phyloP scores from a whole-genome alignment of 2,797 vertebrate species.

The Sphaeramia orbicularis region DNA sequence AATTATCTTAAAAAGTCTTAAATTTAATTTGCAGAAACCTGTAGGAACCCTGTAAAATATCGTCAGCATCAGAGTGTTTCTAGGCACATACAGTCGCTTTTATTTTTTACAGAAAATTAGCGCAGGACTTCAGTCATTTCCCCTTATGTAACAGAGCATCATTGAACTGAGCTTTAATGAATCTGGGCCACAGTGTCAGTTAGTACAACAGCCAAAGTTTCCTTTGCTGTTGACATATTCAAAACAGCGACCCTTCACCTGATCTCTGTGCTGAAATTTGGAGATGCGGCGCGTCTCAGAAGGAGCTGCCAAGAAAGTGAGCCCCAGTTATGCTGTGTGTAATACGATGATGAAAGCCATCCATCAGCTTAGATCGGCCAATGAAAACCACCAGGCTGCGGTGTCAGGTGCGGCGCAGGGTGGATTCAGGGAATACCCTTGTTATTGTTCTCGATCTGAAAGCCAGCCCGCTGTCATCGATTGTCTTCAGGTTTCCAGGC shows the following conservation, averaged over 20 bases:
- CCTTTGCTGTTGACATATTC: conserved; percentile 4
- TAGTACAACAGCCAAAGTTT: background rate
- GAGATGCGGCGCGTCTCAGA: background rate
- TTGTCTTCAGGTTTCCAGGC: conserved; percentile 43
- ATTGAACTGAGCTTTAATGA: background rate
- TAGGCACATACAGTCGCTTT: too few species aligned
- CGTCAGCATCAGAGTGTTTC: too few species aligned
- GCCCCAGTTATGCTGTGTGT: conserved; percentile 30
- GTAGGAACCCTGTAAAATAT: too few species aligned
- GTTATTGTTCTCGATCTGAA: conserved; percentile 24
- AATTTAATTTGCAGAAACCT: too few species aligned
- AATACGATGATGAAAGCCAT: conserved; percentile 41
- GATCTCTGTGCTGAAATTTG: conserved; percentile 29
- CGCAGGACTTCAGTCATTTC: background rate
- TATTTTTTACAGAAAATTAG: too few species aligned
- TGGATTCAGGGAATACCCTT: conserved; percentile 59
- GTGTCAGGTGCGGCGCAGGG: conserved; percentile 29
- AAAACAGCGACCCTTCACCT: conserved; percentile 10
- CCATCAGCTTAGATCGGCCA: conserved; percentile 21
- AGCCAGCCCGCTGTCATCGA: conserved; percentile 55
- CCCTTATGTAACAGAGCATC: background rate
- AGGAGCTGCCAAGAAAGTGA: conserved; percentile 24
- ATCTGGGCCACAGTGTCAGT: background rate
- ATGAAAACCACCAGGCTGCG: conserved; percentile 10
- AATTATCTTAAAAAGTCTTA: too few species aligned